Conservation (phyloP, 2,113 vertebrate species). For the Brachirus orientalis region DNA sequence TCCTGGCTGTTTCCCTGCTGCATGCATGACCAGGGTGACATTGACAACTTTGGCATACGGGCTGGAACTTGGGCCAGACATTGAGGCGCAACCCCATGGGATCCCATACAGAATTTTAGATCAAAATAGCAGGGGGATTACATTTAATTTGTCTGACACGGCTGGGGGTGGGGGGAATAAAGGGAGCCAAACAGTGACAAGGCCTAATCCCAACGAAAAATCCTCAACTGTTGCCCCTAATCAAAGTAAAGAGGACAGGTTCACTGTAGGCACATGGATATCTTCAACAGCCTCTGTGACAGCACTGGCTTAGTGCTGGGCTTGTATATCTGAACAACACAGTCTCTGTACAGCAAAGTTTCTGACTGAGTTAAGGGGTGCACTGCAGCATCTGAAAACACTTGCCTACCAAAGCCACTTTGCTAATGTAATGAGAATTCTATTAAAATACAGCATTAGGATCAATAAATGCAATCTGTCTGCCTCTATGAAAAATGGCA, state of each 20-base stretch:
- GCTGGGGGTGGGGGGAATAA: constrained; percentile 52
- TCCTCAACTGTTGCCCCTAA: constrained; percentile 59
- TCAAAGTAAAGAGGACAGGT: constrained; percentile 61
- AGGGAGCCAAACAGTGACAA: constrained; percentile 74
- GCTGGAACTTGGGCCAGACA: constrained; percentile 59
- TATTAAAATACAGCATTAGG: constrained; percentile 45
- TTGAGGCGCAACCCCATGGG: constrained; percentile 56
- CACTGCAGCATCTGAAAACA: constrained; percentile 56
- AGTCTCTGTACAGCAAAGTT: constrained; percentile 26
- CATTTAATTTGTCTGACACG: constrained; percentile 73
- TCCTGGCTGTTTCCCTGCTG: constrained; percentile 38
- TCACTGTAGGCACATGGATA: constrained; percentile 41
- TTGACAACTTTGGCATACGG: constrained; percentile 72
- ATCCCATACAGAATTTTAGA: constrained; percentile 76
- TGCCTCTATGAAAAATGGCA: constrained; percentile 53
- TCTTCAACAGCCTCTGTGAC: constrained; percentile 37
- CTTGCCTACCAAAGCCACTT: constrained; percentile 38
- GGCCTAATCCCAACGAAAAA: constrained; percentile 70
- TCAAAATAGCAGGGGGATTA: constrained; percentile 76
- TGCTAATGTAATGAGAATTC: constrained; percentile 69
- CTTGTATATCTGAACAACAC: constrained; percentile 23
- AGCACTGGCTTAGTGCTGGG: constrained; percentile 21
- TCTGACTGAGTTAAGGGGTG: constrained; percentile 38
- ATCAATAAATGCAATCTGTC: constrained; percentile 57
- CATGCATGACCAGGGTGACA: constrained; percentile 60